phyloP scores from a whole-genome alignment of 2,797 vertebrate genomes.

The Acrocephalus scirpaceus region DNA sequence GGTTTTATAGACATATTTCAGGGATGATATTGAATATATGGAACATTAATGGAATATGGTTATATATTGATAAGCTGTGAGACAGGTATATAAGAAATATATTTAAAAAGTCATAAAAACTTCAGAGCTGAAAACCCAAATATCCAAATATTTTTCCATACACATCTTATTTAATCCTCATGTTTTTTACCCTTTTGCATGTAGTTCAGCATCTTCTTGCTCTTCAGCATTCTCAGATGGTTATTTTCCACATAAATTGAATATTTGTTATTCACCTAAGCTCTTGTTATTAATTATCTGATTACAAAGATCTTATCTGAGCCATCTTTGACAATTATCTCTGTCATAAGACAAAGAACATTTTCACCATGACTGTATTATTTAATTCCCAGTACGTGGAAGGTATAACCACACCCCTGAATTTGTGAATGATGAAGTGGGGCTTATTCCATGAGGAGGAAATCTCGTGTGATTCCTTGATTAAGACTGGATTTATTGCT shows the following conservation, averaged over 20 bases:
- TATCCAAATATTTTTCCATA: neutral
- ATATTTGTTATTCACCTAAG: neutral
- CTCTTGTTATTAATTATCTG: neutral
- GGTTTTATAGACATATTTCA: neutral
- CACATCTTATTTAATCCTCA: neutral
- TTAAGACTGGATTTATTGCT: neutral
- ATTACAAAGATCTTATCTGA: neutral
- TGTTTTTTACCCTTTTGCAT: neutral
- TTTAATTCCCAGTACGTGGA: neutral
- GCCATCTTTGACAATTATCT: neutral
- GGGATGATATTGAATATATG: neutral
- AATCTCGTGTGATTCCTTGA: neutral
- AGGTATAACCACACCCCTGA: neutral
- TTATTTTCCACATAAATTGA: neutral
- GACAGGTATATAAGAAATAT: neutral
- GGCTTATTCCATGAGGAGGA: neutral
- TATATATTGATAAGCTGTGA: neutral
- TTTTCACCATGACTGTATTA: neutral
- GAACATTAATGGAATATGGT: neutral
- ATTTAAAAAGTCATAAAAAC: neutral
- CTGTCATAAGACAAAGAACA: neutral
- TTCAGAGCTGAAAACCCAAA: neutral
- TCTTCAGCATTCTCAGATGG: neutral
- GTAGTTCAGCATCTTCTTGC: neutral
- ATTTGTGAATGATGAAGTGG: neutral